Evolutionary conservation across 2,113 vertebrate genomes (phyloP), one percentile per base, ranked within the genome.

Genomic region (Pogonocichla stellata): DNA sequence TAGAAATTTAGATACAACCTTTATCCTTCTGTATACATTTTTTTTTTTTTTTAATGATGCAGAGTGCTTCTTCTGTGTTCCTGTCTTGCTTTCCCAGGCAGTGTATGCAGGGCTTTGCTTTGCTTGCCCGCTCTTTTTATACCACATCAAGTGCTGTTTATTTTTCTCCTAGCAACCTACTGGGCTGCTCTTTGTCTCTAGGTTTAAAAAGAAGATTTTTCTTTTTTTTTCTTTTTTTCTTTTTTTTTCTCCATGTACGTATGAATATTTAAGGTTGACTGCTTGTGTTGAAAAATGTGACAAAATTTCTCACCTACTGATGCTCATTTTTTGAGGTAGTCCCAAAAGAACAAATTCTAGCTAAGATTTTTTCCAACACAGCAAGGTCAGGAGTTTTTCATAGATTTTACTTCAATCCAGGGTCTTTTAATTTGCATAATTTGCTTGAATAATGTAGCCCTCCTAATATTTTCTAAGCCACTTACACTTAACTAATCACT

Each of bases 401-500:
- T 45, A 78, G 56, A 56, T 90, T 80, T 90, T 83, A 29, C 33
- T 78, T 62, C 72, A 79, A 2, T 57, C 25, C 24, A 57, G 33
- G 38, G 20, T 42, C 9, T 47, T 87, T 90, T 74, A 74, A 74
- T 90, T 95, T 94, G 60, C 91, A 80, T 86, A 36, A 77, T 79
- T 89, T 91, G 28, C 73, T 85, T 95, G 79, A 93, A 87, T 95
- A 75, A 91, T 73, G 48, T 47, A 88, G 77, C 56, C 22, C 43
- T 93, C 75, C 82, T 90, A 74, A 57, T 95, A 67, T 92, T 97
- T 97, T 88, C 42, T 50, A 90, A 90, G 73, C 54, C 88, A 79
- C 66, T 94, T 97, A 33, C 38, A 80, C 57, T 93, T 93, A 95
- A 92, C 80, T 95, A 94, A 96, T 97, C 94, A 74, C 85, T 92